Percentiles rank a stretch among this genome's conserved stretches.
Evolutionary conservation across 2,888 invertebrate genomes (phyloP).

Genomic region (Lamellibrachia columna): DNA sequence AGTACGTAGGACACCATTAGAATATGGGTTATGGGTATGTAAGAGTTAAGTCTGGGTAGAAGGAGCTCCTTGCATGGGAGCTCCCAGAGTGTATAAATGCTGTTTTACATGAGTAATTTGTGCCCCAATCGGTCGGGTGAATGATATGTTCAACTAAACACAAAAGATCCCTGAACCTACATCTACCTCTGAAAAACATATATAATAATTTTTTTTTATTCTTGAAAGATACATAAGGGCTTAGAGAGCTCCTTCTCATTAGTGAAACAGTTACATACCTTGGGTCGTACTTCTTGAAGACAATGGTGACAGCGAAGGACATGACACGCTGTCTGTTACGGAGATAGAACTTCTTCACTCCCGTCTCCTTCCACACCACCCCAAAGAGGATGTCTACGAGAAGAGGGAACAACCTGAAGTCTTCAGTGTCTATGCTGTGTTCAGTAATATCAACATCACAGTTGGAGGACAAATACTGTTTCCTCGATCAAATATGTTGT

Average conservation of each 20-base stretch:
- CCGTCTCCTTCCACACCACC: conserved; percentile 88
- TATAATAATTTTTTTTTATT: neutral
- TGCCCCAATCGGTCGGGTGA: neutral
- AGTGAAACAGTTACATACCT: conserved; percentile 70
- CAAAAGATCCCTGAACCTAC: neutral
- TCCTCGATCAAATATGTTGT: too few relatives aligned
- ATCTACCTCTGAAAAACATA: neutral
- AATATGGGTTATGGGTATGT: too few relatives aligned
- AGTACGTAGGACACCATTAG: too few relatives aligned
- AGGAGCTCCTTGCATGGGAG: too few relatives aligned
- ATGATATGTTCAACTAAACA: neutral
- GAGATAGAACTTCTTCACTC: conserved; percentile 87
- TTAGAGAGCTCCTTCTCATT: neutral
- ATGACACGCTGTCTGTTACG: conserved; percentile 84
- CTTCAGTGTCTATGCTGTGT: too few relatives aligned
- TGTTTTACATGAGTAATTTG: neutral
- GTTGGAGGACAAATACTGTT: too few relatives aligned
- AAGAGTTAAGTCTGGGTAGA: too few relatives aligned
- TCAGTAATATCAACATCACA: too few relatives aligned
- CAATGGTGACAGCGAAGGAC: conserved; percentile 89
- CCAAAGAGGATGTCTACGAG: conserved; percentile 86
- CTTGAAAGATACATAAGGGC: neutral
- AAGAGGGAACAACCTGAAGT: neutral
- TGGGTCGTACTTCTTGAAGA: conserved; percentile 81
- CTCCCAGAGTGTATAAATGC: neutral